These are phyloP conservation scores for Aphodius granarius DNA, from an alignment of 2,888 invertebrate genomes.

Conservation along the genomic window DNA sequence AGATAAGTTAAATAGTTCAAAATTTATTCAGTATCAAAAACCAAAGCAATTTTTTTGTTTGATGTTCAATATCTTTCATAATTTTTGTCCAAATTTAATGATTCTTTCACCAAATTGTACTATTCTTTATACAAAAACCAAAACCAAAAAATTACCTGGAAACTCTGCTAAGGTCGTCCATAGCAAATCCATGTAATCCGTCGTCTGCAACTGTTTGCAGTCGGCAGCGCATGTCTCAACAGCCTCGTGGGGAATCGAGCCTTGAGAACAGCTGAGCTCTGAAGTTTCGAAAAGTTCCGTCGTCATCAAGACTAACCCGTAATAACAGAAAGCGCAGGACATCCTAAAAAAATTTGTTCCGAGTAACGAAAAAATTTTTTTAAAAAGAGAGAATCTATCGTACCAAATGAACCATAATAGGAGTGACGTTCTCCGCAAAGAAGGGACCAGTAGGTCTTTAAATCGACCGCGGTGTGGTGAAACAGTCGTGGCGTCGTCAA, in stretches of 20 bases:
- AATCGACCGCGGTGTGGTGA: constrained; percentile 68
- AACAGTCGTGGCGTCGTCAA: constrained; percentile 68
- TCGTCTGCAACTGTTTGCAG: constrained; percentile 73
- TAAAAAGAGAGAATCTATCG: constrained; percentile 6
- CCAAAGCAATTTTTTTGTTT: too few species aligned
- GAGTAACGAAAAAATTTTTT: neutral
- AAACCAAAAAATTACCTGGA: constrained; percentile 66
- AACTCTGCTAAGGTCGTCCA: constrained; percentile 96
- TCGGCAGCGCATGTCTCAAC: constrained; percentile 64
- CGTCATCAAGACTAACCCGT: constrained; percentile 92
- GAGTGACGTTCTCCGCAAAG: constrained; percentile 80
- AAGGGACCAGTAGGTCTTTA: constrained; percentile 74
- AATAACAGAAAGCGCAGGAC: constrained; percentile 93
- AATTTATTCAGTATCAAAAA: neutral
- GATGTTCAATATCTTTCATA: too few species aligned
- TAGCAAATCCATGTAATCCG: constrained; percentile 88
- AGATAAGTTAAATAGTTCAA: too few species aligned
- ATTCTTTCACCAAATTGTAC: too few species aligned
- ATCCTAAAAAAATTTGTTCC: constrained; percentile 61
- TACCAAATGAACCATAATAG: constrained; percentile 94
- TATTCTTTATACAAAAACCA: too few species aligned
- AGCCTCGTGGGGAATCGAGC: constrained; percentile 42
- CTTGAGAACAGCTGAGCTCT: constrained; percentile 50
- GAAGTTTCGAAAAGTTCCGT: constrained; percentile 84
- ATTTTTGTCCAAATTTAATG: too few species aligned